Base-by-base conservation (phyloP, 2,888 invertebrate genomes). In the Napeogenes sylphis region DNA sequence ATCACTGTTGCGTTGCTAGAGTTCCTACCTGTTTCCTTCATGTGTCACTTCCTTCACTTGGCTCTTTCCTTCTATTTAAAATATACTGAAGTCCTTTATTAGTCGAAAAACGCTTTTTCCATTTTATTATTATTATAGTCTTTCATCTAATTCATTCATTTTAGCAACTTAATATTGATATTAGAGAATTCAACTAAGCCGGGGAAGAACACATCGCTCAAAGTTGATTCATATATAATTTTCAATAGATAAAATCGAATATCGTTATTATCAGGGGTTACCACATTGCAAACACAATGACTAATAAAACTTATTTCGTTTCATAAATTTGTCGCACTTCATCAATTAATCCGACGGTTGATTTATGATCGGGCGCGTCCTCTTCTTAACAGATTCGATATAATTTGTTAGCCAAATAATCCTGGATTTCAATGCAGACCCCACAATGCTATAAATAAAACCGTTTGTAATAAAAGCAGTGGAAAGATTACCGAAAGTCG, bases 371-470 rank as follows among this genome's bases (percentile, higher is more conserved):
- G 83, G 80, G 82, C 81, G 77, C 82, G 81, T 87, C 83, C 84
- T 83, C 86, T 87, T 87, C 85, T 84, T 77, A 81, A 81, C 85
- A 84, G 87, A 88, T 86, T 85, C 85, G 77, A 82, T 82, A 83
- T 89, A 90, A 90, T 90, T 90, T 90, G 90, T 90, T 88, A 90
- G 85, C 87, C 87, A 90, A 90, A 90, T 90, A 90, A 90, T 90
- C 89, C 88, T 77, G 85, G 85, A 83, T 88, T 87, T 84, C 71
- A 81, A 80, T 85, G 85, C 82, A 71, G 67, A 75, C 81, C 80
- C 80, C 75, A 73, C 73, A 67, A 72, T 62, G 74, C 70, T 71
- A 80, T 79, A 78, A 80, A 80, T 80, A 77, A 79, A 78, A 76
- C 71, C 73, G 72, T 68, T 73, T 68, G 74, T 74, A 80, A 87